phyloP scores from a whole-genome alignment of 92 coral and sea anemone genomes.

The Heteractis magnifica region DNA sequence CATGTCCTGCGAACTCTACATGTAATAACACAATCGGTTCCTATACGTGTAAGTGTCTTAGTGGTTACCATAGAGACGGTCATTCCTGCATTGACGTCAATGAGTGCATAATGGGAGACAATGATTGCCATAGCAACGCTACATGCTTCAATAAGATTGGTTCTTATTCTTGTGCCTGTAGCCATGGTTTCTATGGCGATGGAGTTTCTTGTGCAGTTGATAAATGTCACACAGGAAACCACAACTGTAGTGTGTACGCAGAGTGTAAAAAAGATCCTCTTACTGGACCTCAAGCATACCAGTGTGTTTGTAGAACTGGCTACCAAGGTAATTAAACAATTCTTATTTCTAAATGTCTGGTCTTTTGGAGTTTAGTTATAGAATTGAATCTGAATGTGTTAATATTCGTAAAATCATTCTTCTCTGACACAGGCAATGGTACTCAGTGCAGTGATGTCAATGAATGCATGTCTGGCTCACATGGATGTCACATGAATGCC shows the following conservation, averaged over 20 bases:
- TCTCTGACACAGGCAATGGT: conserved; percentile 18
- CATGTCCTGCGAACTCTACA: conserved; percentile 4
- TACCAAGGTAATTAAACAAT: conserved; percentile 10
- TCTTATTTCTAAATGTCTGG: neutral
- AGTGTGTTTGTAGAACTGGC: conserved; percentile 25
- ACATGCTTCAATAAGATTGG: conserved; percentile 32
- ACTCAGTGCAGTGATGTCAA: conserved; percentile 14
- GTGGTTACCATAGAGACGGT: conserved; percentile 13
- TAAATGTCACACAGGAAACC: conserved; percentile 16
- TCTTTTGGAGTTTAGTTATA: neutral
- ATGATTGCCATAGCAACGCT: conserved; percentile 37
- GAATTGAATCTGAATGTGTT: neutral
- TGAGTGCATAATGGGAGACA: conserved; percentile 23
- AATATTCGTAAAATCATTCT: neutral
- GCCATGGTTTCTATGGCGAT: conserved; percentile 37
- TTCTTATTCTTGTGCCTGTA: conserved; percentile 26
- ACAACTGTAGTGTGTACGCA: conserved; percentile 18
- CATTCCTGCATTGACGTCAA: conserved; percentile 22
- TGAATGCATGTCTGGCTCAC: conserved; percentile 10
- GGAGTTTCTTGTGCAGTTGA: conserved; percentile 37
- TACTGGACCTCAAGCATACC: neutral
- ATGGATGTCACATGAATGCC: conserved; percentile 16
- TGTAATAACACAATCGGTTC: conserved; percentile 40
- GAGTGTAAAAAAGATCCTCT: conserved; percentile 17
- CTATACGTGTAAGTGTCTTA: conserved; percentile 20